Evolutionary conservation across 2,888 invertebrate genomes (phyloP).

Genomic region (Athalia cordata): DNA sequence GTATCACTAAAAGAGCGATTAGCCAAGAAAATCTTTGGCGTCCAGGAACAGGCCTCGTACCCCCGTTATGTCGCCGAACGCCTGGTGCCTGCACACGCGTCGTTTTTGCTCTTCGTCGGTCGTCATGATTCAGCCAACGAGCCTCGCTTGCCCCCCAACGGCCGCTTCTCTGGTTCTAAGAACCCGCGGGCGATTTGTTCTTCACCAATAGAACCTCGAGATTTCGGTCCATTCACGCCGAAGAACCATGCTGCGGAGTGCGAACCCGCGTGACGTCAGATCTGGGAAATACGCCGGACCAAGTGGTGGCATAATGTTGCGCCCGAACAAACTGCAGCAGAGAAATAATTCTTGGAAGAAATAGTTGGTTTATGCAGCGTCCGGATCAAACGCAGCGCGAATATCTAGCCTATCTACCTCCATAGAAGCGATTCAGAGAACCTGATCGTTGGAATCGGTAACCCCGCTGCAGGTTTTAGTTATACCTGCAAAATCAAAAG

Average conservation of each 20-base stretch:
- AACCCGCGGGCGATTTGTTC: conserved; percentile 54
- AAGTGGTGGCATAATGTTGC: conserved; percentile 44
- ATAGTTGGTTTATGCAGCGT: conserved; percentile 38
- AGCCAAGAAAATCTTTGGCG: conserved; percentile 30
- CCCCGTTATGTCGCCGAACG: neutral
- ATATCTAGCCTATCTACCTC: conserved; percentile 3
- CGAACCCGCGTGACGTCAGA: conserved; percentile 49
- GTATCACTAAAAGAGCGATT: conserved; percentile 29
- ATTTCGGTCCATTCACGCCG: conserved; percentile 54
- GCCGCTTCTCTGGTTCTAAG: conserved; percentile 48
- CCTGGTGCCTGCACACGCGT: conserved; percentile 6
- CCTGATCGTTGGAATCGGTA: neutral
- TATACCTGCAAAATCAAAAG: no score
- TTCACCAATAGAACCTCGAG: conserved; percentile 55
- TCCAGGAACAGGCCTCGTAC: conserved; percentile 8
- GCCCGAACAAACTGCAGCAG: conserved; percentile 30
- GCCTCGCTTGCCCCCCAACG: conserved; percentile 39
- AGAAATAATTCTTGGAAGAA: conserved; percentile 34
- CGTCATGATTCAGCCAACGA: conserved; percentile 62
- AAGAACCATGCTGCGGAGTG: conserved; percentile 33
- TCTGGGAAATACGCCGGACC: conserved; percentile 48
- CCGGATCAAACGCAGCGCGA: conserved; percentile 34
- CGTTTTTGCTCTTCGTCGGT: conserved; percentile 43
- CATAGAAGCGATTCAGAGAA: neutral
- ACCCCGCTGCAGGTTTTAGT: neutral